Evolutionary conservation across 1,140 invertebrate species (phyloP), one percentile per base, ranked within the genome.

Genomic region (Drosophila orena): DNA sequence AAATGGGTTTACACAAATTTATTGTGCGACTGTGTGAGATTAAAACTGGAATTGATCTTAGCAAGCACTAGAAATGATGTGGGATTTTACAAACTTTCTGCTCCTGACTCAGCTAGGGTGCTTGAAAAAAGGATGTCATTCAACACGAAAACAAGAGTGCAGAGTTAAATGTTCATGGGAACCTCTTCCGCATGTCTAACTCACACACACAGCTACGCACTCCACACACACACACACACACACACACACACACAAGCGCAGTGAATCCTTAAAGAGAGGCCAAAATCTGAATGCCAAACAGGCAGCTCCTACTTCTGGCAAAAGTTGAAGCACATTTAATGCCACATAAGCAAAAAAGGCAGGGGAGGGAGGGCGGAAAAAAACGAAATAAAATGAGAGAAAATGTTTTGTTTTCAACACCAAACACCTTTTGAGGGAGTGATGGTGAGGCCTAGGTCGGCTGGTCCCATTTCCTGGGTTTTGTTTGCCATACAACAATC

Each of bases 371-470:
- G 30, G 68, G 49, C 56, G 59, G 61, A 66, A 53, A 75, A 75
- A 68, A 79, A 47, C 60, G 60, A 66, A 55, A 49, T 57, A 79
- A 59, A 73, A 72, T 71, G 53, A 69, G 27, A 56, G 65, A 74
- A 88, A 85, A 88, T 88, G 79, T 86, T 86, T 86, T 88, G 78
- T 88, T 86, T 86, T 86, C 75, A 88, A 81, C 81, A 79, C 81
- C 81, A 86, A 88, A 86, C 81, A 88, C 83, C 81, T 86, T 88
- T 86, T 88, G 79, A 69, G 71, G 72, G 47, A 40, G 37, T 24
- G 44, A 42, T 10, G 56, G 37, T 53, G 55, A 50, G 54, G 64
- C 64, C 34, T 58, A 52, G 42, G 78, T 66, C 73, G 68, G 52
- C 75, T 65, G 71, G 70, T 66, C 71, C 83, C 79, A 86, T 79